Evolutionary conservation across 1,140 invertebrate species (phyloP), one percentile per base, ranked within the genome.

Genomic region (Saxidomus purpurata): DNA sequence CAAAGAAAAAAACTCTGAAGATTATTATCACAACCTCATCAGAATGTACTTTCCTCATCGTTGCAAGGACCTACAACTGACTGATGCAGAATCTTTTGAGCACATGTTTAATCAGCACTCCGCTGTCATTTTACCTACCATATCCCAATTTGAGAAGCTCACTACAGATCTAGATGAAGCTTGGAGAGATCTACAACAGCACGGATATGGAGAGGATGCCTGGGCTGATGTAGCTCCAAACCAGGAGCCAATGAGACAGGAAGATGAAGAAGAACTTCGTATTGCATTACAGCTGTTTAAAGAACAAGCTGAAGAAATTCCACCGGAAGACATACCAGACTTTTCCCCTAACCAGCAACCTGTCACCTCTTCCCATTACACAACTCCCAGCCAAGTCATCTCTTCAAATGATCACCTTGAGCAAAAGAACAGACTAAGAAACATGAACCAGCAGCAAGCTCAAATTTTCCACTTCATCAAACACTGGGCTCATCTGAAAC

Each of bases 1-100:
- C 67, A 71, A 71, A 22, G 36, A 71, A 4, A 71, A 71, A 71
- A 71, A 71, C 6, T 71, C 67, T 71, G 67, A 71, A 71, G 67
- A 71, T 71, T 71, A 71, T 40, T 71, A 71, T 22, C 67, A 71
- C 67, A 71, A 71, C 67, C 4, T 71, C 31, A 9, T 71, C 4
- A 71, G 67, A 71, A 4, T 71, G 4, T 71, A 71, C 67, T 71
- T 71, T 13, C 67, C 67, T 71, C 67, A 71, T 28, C 67, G 67
- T 71, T 36, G 4, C 36, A 71, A 71, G 22, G 67, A 71, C 9
- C 36, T 71, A 11, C 4, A 71, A 28, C 67, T 22, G 4, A 71
- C 22, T 22, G 22, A 71, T 28, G 4, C 11, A 9, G 67, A 71
- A 71, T 9, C 67, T 40, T 71, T 36, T 71, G 67, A 71, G 22